Evolutionary conservation across 2,888 invertebrate species (phyloP), one percentile per base, ranked within the genome.

Genomic region (Eupsilia transversa): DNA sequence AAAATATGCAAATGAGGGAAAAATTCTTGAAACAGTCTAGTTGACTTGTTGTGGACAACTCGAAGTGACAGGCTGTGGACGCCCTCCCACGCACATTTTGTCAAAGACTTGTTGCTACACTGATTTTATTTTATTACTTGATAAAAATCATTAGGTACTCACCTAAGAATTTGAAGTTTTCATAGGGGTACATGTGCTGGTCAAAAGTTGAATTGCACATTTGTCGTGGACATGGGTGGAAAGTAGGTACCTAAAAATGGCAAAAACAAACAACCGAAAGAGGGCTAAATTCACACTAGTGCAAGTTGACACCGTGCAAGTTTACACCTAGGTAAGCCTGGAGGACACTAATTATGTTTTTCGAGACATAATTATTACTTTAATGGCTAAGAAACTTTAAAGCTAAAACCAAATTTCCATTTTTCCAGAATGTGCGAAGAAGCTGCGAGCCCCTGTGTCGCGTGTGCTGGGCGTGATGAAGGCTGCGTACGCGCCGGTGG

Each of bases 401-500:
- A 52, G 10, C 27, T 23, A 54, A 54, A 30, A 23, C 23, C 0
- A 46, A 43, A 17, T 56, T 56, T 67, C 10, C 14, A 23, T 76
- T 91, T 89, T 92, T 90, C 12, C 92, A 96, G 96, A 92, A 86
- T 86, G 92, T 89, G 97, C 89, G 82, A 95, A 88, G 89, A 96
- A 89, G 85, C 94, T 91, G 88, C 95, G 91, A 78, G 93, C 89
- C 56, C 97, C 92, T 0, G 86, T 90, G 5, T 85, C 89, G 2
- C 86, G 89, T 61, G 89, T 91, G 27, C 71, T 94, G 54, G 82
- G 86, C 2, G 88, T 94, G 68, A 93, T 91, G 83, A 94, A 88
- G 89, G 94, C 94, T 80, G 91, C 97, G 49, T 97, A 97, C 88
- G 94, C 96, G 52, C 97, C 97, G 0, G 89, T 98, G 41, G 97